A percentile compares a stretch with the other conserved stretches of the same genome.
phyloP scores from a whole-genome alignment of 1,140 invertebrate species.

The Grapholita molesta region DNA sequence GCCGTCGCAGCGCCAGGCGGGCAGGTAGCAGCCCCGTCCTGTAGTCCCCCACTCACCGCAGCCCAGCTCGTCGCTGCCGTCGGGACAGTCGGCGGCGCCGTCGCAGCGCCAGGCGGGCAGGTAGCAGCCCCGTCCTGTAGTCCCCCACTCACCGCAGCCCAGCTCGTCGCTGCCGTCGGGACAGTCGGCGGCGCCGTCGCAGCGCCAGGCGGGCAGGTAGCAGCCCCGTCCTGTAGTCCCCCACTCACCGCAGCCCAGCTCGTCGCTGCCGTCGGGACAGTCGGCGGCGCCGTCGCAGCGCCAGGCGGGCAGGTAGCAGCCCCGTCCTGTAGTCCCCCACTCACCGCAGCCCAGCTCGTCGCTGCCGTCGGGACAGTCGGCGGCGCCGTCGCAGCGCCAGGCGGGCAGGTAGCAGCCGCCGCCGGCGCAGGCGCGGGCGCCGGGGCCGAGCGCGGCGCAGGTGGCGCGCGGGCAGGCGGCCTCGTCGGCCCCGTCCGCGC shows the following conservation, averaged over 20 bases:
- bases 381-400: conserved; percentile 40
- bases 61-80: conserved; percentile 88
- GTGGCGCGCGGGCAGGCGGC: conserved; percentile 42
- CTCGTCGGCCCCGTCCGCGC: conserved; percentile 82
- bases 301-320: conserved; percentile 82
- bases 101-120: conserved; percentile 88
- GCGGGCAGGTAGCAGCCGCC: conserved; percentile 38
- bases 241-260: conserved; percentile 79
- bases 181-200: conserved; percentile 72
- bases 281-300: conserved; percentile 87
- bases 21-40: conserved; percentile 40
- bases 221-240: conserved; percentile 81
- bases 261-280: conserved; percentile 92
- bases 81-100: conserved; percentile 89
- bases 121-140: conserved; percentile 64
- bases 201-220: conserved; percentile 77
- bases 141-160: background rate
- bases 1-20: conserved; percentile 80
- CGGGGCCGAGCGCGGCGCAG: conserved; percentile 37
- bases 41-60: conserved; percentile 80
- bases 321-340: background rate
- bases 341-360: conserved; percentile 15
- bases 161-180: conserved; percentile 25
- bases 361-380: conserved; percentile 35
- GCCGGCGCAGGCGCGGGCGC: conserved; percentile 30